Evolutionary conservation across 92 coral and sea anemone species (phyloP).

Genomic region (Micromussa lordhowensis): DNA sequence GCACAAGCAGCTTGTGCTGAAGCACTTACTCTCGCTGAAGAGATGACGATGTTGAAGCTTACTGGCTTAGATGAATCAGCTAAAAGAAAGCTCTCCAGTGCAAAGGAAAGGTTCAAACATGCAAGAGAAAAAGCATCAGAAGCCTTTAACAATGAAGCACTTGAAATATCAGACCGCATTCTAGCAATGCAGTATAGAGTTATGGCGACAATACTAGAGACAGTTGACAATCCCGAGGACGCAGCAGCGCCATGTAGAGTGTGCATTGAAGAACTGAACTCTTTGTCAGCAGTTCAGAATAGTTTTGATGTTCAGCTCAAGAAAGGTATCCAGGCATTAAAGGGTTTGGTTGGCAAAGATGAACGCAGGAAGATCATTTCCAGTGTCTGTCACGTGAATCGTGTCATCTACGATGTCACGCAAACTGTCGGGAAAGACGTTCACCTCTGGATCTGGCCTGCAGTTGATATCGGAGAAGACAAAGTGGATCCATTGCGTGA

Average conservation of each 20-base stretch:
- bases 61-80: slow-evolving; percentile 6
- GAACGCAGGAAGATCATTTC: slow-evolving; percentile 33
- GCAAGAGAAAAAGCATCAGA: slow-evolving; percentile 33
- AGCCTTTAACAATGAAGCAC: slow-evolving; percentile 41
- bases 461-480: neutral
- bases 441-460: neutral
- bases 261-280: slow-evolving; percentile 45
- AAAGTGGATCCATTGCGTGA: slow-evolving; percentile 32
- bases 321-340: neutral
- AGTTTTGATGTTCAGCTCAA: slow-evolving; percentile 31
- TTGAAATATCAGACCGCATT: slow-evolving; percentile 46
- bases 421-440: neutral
- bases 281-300: slow-evolving; percentile 38
- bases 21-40: neutral
- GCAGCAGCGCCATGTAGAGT: slow-evolving; percentile 35
- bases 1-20: neutral
- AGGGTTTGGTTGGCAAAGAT: slow-evolving; percentile 2
- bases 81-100: slow-evolving; percentile 2
- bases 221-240: slow-evolving; percentile 8
- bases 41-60: neutral
- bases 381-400: slow-evolving; percentile 41
- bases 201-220: slow-evolving; percentile 53
- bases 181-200: slow-evolving; percentile 45
- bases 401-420: slow-evolving; percentile 17
- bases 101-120: slow-evolving; percentile 24